Base-by-base conservation (phyloP, 92 coral and sea anemone species). In the Diadumene lineata region DNA sequence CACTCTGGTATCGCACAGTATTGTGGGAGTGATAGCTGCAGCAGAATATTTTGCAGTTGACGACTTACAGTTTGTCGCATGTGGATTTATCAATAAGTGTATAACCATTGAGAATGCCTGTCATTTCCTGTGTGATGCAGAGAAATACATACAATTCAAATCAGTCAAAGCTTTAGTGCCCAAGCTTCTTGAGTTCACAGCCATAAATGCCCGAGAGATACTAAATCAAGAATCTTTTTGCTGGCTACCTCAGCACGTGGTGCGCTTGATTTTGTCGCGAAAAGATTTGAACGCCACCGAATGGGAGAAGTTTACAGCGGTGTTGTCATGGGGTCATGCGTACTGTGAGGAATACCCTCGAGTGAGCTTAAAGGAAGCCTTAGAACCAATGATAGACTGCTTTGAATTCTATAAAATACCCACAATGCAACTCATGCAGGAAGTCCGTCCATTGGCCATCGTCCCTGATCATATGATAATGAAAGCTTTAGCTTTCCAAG, bases 401-500 rank as follows among this genome's bases (percentile, higher is more conserved):
- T 79, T 85, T 72, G 85, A 63, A 27, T 85, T 85, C 81, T 64
- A 74, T 24, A 70, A 85, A 64, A 79, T 85, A 58, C 89, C 89
- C 66, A 79, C 89, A 16, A 66, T 60, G 56, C 85, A 69, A 19
- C 76, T 85, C 60, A 85, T 85, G 85, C 77, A 69, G 38, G 82
- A 85, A 50, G 83, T 85, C 29, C 89, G 89, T 11, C 66, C 79
- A 34, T 56, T 80, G 65, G 82, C 68, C 69, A 78, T 85, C 50
- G 85, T 85, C 18, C 82, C 89, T 0, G 85, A 79, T 34, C 75
- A 80, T 69, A 75, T 66, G 64, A 43, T 85, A 7, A 67, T 85
- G 89, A 79, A 85, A 23, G 89, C 89, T n/a, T 74, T 85, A 26
- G 89, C 89, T 22, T 85, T 79, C 73, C 85, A 85, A 72, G 89